phyloP scores from a whole-genome alignment of 2,113 vertebrate genomes.

The Neomonachus schauinslandi region DNA sequence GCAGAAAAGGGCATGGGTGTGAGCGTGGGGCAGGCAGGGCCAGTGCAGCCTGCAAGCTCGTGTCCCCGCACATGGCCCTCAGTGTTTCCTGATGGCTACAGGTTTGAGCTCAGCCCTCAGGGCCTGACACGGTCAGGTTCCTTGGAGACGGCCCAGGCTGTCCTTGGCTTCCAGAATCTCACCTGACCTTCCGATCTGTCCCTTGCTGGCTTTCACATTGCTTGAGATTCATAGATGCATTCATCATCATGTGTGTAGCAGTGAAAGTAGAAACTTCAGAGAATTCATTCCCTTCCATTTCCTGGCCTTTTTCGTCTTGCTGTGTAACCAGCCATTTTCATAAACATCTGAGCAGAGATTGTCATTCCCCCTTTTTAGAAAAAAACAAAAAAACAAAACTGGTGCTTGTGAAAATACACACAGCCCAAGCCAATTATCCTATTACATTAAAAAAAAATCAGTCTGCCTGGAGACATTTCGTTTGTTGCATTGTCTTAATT shows the following conservation, averaged over 20 bases:
- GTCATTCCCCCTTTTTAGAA: constrained; percentile 1
- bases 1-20: neutral
- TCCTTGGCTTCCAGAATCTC: neutral
- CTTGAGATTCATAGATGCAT: constrained; percentile 42
- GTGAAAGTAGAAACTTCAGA: neutral
- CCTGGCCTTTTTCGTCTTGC: constrained; percentile 35
- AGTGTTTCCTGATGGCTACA: neutral
- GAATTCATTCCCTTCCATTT: constrained; percentile 53
- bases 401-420: constrained; percentile 76
- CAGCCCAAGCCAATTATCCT: constrained; percentile 58
- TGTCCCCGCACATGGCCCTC: fast-evolving
- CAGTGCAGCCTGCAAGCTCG: too few relatives aligned
- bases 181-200: neutral
- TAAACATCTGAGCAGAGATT: constrained; percentile 57
- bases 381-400: constrained; percentile 27
- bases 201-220: constrained; percentile 61
- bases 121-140: neutral
- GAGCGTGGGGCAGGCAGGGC: neutral
- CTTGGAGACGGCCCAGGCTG: neutral
- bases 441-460: constrained; percentile 52
- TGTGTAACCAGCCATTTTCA: constrained; percentile 19
- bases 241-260: constrained; percentile 55
- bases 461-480: constrained; percentile 58
- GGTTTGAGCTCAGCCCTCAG: neutral
- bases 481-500: constrained; percentile 69